Base-by-base conservation (phyloP, 2,113 vertebrate species). In the Dipodomys spectabilis region DNA sequence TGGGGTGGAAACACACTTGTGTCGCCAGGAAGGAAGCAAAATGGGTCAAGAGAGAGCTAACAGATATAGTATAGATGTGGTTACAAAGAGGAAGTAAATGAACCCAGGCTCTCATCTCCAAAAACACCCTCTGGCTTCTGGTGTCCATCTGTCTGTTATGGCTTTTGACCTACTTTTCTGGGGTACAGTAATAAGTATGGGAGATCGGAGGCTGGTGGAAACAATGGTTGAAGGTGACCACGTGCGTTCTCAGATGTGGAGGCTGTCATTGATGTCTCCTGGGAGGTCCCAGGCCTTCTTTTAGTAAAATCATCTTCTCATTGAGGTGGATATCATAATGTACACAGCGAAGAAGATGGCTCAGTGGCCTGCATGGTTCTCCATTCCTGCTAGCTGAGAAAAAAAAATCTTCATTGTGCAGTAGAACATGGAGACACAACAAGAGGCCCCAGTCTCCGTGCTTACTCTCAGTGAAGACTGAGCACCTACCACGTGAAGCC, bases 61-160 rank as follows among this genome's bases (percentile, higher is more conserved):
- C 4, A 22, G 1, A 0, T 25, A 2, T 0, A 11, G 12, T 6
- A 0, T 5, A 9, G 27, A 18, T 65, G 19, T 6, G 1, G 30
- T 19, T 19, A n/a, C 11, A 4, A 64, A 72, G 7, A 19, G 23
- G 22, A 30, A 45, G 23, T 64, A 7, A 11, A 15, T 25, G 45
- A 7, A 19, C 18, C 67, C 45, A 32, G 39, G 16, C n/a, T 82
- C 83, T n/a, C 28, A 13, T 86, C 86, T 60, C 35, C 32, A 9
- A 49, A 49, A 30, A 4, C 23, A 4, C 27, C 19, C 3, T 23
- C n/a, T 5, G n/a, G 35, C 11, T 35, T 86, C 62, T 0, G 2
- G 75, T 2, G 0, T 73, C 45, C n/a, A 3, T 68, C 45, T 18
- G 2, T 49, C 67, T 49, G 32, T 12, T 2, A 45, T 68, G 18